Evolutionary conservation across 1,140 invertebrate genomes (phyloP).

Genomic region (Pollicipes pollicipes): DNA sequence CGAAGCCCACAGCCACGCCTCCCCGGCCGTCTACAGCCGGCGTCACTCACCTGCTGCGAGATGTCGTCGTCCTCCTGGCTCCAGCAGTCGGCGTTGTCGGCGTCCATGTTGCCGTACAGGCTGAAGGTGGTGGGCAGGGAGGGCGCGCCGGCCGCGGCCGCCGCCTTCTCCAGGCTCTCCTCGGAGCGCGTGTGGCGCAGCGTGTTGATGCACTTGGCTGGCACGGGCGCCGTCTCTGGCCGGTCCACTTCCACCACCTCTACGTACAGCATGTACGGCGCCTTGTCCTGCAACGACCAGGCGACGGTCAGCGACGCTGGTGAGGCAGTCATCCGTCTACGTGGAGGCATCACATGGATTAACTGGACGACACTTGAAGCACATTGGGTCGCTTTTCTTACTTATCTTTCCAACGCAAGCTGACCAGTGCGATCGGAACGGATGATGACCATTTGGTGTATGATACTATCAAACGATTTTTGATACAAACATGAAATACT

Average conservation of each 20-base stretch:
- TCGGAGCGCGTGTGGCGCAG: conserved; percentile 81
- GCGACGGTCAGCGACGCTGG: too few relatives aligned
- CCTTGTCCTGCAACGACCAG: conserved; percentile 32
- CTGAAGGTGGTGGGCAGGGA: conserved; percentile 16
- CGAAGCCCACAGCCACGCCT: too few relatives aligned
- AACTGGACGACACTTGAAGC: too few relatives aligned
- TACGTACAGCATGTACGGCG: conserved; percentile 93
- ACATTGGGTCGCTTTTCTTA: too few relatives aligned
- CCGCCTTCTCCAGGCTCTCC: conserved; percentile 49
- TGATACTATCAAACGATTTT: too few relatives aligned
- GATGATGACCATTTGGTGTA: too few relatives aligned
- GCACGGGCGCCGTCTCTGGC: conserved; percentile 54
- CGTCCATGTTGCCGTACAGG: conserved; percentile 23
- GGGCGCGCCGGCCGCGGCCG: conserved; percentile 9
- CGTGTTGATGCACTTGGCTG: conserved; percentile 49
- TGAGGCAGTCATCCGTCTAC: background rate
- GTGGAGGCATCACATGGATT: too few relatives aligned
- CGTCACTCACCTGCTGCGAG: conserved; percentile 36
- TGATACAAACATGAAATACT: too few relatives aligned
- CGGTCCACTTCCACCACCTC: conserved; percentile 88
- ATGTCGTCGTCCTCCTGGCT: conserved; percentile 92
- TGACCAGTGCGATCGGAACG: too few relatives aligned
- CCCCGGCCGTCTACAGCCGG: too few relatives aligned
- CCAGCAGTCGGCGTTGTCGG: conserved; percentile 57
- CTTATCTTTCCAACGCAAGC: too few relatives aligned